phyloP scores from a whole-genome alignment of 23 tunicate species.

The Halocynthia aurantium region DNA sequence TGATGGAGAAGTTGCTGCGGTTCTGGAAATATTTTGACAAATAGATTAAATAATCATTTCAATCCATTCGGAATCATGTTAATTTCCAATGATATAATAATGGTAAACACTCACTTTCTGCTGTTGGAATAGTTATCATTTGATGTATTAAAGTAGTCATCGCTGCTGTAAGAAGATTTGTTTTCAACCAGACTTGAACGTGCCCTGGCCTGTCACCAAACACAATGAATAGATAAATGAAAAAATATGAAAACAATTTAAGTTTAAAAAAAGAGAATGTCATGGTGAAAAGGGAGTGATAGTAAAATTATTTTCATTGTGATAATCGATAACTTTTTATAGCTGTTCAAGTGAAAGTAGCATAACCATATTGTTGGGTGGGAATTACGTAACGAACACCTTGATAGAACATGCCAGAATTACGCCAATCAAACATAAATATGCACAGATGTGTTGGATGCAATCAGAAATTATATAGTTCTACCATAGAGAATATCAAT shows the following conservation, averaged over 20 bases:
- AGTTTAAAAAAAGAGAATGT: too few species aligned
- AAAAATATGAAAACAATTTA: too few species aligned
- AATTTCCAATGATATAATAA: neutral
- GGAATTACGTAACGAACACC: too few species aligned
- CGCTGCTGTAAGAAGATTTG: slow-evolving; percentile 34
- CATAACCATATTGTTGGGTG: neutral
- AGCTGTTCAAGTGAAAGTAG: neutral
- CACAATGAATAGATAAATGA: too few species aligned
- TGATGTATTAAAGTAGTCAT: slow-evolving; percentile 36
- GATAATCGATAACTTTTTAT: too few species aligned
- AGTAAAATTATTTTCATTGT: too few species aligned
- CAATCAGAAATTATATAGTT: too few species aligned
- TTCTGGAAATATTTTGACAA: neutral
- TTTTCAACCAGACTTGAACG: slow-evolving; percentile 53
- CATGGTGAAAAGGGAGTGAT: too few species aligned
- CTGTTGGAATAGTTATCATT: neutral
- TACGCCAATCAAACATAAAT: too few species aligned
- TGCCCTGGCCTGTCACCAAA: slow-evolving; percentile 43
- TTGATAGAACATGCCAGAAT: too few species aligned
- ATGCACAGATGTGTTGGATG: too few species aligned
- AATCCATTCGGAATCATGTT: neutral
- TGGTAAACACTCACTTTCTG: neutral
- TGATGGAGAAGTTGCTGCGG: slow-evolving; percentile 3
- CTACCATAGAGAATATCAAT: too few species aligned
- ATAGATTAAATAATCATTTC: neutral